Evolutionary conservation across 1,140 invertebrate genomes (phyloP).

Genomic region (Trichomalopsis sarcophagae): DNA sequence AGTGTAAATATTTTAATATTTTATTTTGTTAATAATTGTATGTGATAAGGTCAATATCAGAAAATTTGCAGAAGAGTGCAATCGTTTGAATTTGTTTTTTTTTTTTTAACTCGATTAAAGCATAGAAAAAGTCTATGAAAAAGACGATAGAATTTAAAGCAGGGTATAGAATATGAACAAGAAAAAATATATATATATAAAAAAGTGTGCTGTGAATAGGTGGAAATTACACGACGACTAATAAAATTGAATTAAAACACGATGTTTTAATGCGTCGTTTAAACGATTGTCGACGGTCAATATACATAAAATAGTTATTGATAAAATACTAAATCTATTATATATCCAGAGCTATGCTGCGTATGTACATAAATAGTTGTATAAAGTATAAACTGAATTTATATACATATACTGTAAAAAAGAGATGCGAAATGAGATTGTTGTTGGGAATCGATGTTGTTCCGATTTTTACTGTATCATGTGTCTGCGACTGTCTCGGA

Average conservation of each 20-base stretch:
- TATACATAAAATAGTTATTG: slow-evolving; percentile 36
- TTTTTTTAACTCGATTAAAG: not conserved
- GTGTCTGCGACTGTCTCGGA: slow-evolving; percentile 18
- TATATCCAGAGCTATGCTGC: slow-evolving; percentile 24
- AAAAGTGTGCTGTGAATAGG: slow-evolving; percentile 68
- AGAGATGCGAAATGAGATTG: slow-evolving; percentile 31
- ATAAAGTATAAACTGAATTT: slow-evolving; percentile 53
- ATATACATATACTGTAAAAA: slow-evolving; percentile 56
- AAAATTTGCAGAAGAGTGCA: not conserved
- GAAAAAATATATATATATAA: slow-evolving; percentile 47
- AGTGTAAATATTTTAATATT: too few relatives aligned
- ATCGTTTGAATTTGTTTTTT: too few relatives aligned
- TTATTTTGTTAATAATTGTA: not conserved
- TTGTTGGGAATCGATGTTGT: slow-evolving; percentile 27
- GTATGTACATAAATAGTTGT: slow-evolving; percentile 59
- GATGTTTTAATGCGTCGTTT: slow-evolving; percentile 19
- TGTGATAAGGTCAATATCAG: not conserved
- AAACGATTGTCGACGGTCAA: slow-evolving; percentile 35
- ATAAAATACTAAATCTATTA: slow-evolving; percentile 28
- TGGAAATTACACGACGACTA: slow-evolving; percentile 51
- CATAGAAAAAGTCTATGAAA: not conserved
- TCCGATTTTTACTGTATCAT: slow-evolving; percentile 17
- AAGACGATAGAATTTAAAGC: slow-evolving; percentile 59
- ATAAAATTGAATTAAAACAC: slow-evolving; percentile 56
- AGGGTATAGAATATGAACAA: slow-evolving; percentile 49